These are phyloP conservation scores for Emmelina monodactyla DNA, from an alignment of 2,888 invertebrate species.

Conservation along the genomic window DNA sequence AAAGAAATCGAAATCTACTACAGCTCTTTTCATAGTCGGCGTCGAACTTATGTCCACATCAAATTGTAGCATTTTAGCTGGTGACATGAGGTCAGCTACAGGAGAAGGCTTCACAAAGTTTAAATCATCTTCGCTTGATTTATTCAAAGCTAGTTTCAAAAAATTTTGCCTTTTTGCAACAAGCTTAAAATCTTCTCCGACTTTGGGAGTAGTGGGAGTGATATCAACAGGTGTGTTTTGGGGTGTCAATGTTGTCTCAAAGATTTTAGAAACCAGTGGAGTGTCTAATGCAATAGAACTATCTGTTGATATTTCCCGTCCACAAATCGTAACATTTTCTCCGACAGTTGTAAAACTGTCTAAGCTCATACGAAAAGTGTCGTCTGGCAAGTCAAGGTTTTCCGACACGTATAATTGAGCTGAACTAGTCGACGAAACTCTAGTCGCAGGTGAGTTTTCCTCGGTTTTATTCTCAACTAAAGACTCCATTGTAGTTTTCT, in stretches of 20 bases:
- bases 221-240: conserved; percentile 21
- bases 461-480: conserved; percentile 23
- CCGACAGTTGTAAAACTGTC: conserved; percentile 44
- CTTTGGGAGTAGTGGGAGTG: conserved; percentile 27
- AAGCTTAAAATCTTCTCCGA: conserved; percentile 15
- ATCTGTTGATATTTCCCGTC: conserved; percentile 31
- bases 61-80: conserved; percentile 54
- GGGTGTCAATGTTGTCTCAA: conserved; percentile 17
- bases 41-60: conserved; percentile 43
- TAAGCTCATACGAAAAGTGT: conserved; percentile 48
- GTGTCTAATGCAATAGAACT: conserved; percentile 17
- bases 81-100: conserved; percentile 45
- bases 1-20: conserved; percentile 50
- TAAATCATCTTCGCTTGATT: conserved; percentile 33
- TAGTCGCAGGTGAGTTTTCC: conserved; percentile 22
- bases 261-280: conserved; percentile 18
- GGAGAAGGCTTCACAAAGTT: conserved; percentile 48
- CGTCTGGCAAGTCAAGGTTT: conserved; percentile 40
- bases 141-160: conserved; percentile 37
- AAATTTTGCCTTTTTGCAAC: conserved; percentile 19
- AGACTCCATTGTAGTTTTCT: conserved; percentile 29
- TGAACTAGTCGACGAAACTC: conserved; percentile 26
- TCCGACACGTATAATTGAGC: conserved; percentile 39
- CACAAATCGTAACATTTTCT: conserved; percentile 47
- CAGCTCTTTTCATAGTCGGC: conserved; percentile 55